These are phyloP conservation scores for Thunnus maccoyii DNA, from an alignment of 2,113 vertebrate species.

Conservation along the genomic window DNA sequence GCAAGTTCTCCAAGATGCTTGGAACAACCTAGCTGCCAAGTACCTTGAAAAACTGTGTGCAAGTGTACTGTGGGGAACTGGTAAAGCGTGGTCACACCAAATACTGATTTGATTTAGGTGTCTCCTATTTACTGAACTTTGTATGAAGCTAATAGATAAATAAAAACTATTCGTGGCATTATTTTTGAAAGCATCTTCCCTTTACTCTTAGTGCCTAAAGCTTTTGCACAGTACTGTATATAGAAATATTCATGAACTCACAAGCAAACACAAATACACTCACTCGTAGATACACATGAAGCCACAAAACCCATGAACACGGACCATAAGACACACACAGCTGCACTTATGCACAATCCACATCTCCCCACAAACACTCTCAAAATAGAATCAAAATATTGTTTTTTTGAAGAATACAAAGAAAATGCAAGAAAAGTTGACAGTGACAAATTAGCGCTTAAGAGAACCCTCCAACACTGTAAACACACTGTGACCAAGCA, in stretches of 20 bases:
- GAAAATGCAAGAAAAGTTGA: constrained; percentile 68
- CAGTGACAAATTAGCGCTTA: constrained; percentile 82
- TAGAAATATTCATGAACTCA: constrained; percentile 18
- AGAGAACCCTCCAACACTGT: constrained; percentile 78
- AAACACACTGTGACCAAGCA: constrained; percentile 78
- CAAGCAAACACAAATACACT: constrained; percentile 10
- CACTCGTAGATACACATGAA: not conserved
- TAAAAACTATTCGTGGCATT: too few relatives aligned
- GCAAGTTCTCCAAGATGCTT: too few relatives aligned
- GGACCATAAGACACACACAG: constrained; percentile 10
- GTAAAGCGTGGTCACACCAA: too few relatives aligned
- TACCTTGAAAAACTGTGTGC: too few relatives aligned
- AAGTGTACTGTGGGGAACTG: too few relatives aligned
- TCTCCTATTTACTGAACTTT: too few relatives aligned
- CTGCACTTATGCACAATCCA: constrained; percentile 26
- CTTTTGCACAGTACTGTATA: too few relatives aligned
- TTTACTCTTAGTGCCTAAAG: too few relatives aligned
- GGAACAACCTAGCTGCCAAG: too few relatives aligned
- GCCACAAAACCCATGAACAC: not conserved
- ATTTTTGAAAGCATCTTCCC: too few relatives aligned
- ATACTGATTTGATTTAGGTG: too few relatives aligned
- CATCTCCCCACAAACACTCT: constrained; percentile 40
- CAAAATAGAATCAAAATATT: constrained; percentile 53
- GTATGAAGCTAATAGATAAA: too few relatives aligned
- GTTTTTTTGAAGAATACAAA: not conserved